Conservation (phyloP, 2,113 vertebrate species). For the Mustela nigripes region DNA sequence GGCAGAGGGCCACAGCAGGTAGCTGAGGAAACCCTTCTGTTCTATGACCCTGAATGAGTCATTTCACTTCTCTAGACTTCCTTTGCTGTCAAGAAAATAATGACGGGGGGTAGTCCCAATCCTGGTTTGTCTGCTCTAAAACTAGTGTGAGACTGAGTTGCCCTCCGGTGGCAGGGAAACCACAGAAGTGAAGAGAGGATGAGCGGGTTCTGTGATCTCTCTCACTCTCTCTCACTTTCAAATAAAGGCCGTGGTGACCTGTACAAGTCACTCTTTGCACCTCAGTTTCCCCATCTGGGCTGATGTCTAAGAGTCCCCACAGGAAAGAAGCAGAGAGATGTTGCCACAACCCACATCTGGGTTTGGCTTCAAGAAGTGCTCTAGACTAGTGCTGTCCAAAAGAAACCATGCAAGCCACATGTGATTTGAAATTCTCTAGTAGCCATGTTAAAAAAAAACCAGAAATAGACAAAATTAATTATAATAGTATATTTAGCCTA, state of each 20-base stretch:
- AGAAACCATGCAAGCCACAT: neutral
- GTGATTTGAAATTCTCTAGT: neutral
- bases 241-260: neutral
- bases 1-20: neutral
- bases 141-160: neutral
- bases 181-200: neutral
- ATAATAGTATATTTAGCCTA: neutral
- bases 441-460: neutral
- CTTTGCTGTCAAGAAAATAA: neutral
- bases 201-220: neutral
- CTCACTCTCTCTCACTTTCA: no score
- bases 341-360: neutral
- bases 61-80: neutral
- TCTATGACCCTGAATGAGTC: neutral
- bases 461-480: neutral
- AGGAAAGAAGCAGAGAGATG: neutral
- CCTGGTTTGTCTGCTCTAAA: neutral
- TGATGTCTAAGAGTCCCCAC: neutral
- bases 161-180: neutral
- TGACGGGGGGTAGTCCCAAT: neutral
- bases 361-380: conserved; percentile 1
- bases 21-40: neutral
- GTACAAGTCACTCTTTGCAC: neutral
- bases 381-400: neutral
- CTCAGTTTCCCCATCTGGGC: neutral